A percentile compares a stretch with the other conserved stretches of the same genome.
Evolutionary conservation across 2,113 vertebrate genomes (phyloP).

Genomic region (Campylomormyrus tamandua): DNA sequence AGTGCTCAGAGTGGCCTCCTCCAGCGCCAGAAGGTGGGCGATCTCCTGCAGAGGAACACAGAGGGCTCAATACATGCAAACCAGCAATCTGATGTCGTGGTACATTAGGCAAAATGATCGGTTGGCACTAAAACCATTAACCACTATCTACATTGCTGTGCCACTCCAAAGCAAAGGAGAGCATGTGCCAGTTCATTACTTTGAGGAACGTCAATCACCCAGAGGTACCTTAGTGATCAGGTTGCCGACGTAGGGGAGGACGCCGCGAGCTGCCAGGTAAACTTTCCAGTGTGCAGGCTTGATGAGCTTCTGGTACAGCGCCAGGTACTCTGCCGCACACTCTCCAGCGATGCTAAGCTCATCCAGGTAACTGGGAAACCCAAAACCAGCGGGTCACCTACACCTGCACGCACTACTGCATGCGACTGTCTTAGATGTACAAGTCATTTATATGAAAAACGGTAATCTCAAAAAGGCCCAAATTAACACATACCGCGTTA

Average conservation of each 20-base stretch:
- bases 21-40: slow-evolving; percentile 86
- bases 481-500: not conserved
- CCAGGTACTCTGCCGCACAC: slow-evolving; percentile 90
- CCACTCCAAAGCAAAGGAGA: not conserved
- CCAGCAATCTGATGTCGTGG: not conserved
- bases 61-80: not conserved
- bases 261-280: slow-evolving; percentile 88
- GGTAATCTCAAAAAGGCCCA: not conserved
- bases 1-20: slow-evolving; percentile 92
- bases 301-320: slow-evolving; percentile 94
- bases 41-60: slow-evolving; percentile 72
- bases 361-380: slow-evolving; percentile 78
- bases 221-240: slow-evolving; percentile 88
- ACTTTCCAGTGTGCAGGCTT: slow-evolving; percentile 95
- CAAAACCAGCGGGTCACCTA: not conserved
- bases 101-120: not conserved
- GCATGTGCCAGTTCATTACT: not conserved
- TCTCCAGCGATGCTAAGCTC: slow-evolving; percentile 91
- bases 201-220: not conserved
- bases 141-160: not conserved
- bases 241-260: slow-evolving; percentile 90
- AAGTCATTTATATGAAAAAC: not conserved
- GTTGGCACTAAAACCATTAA: not conserved
- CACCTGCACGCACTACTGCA: not conserved
- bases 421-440: not conserved